These are phyloP conservation scores for Lacerta bilineata DNA, from an alignment of 2,797 vertebrate species.

Conservation along the genomic window DNA sequence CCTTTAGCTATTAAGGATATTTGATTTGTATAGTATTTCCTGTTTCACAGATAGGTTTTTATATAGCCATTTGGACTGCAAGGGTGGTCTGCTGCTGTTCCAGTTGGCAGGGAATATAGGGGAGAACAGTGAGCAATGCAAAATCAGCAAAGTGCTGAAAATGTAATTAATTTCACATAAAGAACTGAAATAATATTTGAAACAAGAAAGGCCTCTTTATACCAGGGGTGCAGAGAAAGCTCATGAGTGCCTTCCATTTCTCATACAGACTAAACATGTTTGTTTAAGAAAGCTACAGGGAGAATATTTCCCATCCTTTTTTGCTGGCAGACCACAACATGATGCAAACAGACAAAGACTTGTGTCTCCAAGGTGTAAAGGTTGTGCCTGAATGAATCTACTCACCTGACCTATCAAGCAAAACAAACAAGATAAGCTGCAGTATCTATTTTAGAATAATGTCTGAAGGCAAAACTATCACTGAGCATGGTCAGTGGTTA, in stretches of 20 bases:
- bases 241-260: background rate
- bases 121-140: background rate
- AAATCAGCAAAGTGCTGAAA: background rate
- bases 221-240: background rate
- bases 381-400: background rate
- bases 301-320: background rate
- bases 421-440: background rate
- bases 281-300: background rate
- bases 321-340: background rate
- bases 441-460: background rate
- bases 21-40: slow-evolving; percentile 12
- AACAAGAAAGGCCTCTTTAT: background rate
- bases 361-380: background rate
- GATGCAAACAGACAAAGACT: background rate
- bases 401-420: background rate
- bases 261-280: background rate
- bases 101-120: background rate
- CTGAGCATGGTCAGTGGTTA: background rate
- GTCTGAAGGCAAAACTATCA: slow-evolving; percentile 10
- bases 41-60: slow-evolving; percentile 7
- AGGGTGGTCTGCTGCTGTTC: background rate
- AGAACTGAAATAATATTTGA: slow-evolving; percentile 15
- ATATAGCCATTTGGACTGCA: slow-evolving; percentile 8
- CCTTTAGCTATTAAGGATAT: slow-evolving; percentile 16
- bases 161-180: background rate